A percentile compares a stretch with the other conserved stretches of the same genome.
Conservation (phyloP, 2,113 vertebrate species). For the Rhadina sibilatrix region DNA sequence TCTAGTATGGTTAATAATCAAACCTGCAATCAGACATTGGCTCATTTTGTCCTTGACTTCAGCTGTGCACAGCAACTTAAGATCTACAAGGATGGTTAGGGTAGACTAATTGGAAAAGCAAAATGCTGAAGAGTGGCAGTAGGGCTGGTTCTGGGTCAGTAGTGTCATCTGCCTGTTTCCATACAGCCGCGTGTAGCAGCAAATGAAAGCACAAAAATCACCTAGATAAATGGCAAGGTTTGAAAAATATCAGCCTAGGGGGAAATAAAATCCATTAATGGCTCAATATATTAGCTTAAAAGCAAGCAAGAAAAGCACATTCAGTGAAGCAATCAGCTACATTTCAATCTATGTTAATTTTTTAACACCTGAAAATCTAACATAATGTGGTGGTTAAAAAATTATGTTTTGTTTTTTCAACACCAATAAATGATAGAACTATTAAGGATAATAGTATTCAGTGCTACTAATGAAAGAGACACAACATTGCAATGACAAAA, state of each 20-base stretch:
- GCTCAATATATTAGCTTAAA: not conserved
- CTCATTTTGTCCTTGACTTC: not conserved
- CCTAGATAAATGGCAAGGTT: not conserved
- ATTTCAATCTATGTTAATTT: not conserved
- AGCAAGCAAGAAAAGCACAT: not conserved
- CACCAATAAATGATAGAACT: not conserved
- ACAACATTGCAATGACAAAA: not conserved
- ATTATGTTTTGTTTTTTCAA: not conserved
- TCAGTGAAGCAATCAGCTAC: not conserved
- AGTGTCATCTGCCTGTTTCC: not conserved
- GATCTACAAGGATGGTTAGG: not conserved
- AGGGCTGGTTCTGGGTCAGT: not conserved
- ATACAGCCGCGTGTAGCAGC: not conserved
- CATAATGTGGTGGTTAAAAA: not conserved
- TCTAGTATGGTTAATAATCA: not conserved
- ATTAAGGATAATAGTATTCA: not conserved
- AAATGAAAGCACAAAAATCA: not conserved
- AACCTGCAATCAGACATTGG: not conserved
- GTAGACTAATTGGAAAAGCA: not conserved
- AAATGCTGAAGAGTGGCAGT: not conserved
- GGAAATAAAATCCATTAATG: not conserved
- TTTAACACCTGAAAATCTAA: not conserved
- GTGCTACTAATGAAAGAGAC: not conserved
- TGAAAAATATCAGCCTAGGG: not conserved
- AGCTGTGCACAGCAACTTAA: not conserved